These are phyloP conservation scores for Oscarella lobularis DNA, from an alignment of 37 sponge, comb jelly and placozoan species.

Conservation along the genomic window DNA sequence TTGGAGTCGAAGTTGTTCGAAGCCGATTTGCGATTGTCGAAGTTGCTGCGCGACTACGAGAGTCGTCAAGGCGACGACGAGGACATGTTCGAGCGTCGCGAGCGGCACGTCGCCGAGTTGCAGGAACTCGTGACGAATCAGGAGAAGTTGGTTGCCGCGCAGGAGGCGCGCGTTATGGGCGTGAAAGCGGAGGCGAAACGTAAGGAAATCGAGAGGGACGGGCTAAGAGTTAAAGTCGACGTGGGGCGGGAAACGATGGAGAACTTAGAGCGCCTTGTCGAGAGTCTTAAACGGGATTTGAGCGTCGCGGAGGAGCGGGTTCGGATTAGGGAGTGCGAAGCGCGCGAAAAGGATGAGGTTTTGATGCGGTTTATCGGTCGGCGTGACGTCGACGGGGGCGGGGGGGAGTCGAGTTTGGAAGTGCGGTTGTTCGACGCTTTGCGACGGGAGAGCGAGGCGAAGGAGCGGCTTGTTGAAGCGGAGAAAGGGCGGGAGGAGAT, in stretches of 20 bases:
- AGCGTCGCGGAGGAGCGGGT: neutral
- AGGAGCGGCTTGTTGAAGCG: too few relatives aligned
- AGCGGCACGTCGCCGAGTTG: neutral
- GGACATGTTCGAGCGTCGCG: neutral
- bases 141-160: neutral
- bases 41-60: neutral
- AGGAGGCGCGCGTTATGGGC: neutral
- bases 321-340: too few relatives aligned
- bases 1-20: neutral
- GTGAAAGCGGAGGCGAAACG: neutral
- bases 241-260: slow-evolving; percentile 3
- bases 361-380: too few relatives aligned
- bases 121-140: neutral
- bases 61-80: neutral
- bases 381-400: too few relatives aligned
- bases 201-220: neutral
- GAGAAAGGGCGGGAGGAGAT: too few relatives aligned
- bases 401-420: too few relatives aligned
- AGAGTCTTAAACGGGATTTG: neutral
- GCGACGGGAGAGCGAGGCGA: too few relatives aligned
- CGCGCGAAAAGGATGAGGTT: too few relatives aligned
- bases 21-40: neutral
- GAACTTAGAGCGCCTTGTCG: neutral
- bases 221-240: neutral
- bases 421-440: too few relatives aligned